Conservation (phyloP, 2,113 vertebrate genomes). For the Hydropotes inermis region DNA sequence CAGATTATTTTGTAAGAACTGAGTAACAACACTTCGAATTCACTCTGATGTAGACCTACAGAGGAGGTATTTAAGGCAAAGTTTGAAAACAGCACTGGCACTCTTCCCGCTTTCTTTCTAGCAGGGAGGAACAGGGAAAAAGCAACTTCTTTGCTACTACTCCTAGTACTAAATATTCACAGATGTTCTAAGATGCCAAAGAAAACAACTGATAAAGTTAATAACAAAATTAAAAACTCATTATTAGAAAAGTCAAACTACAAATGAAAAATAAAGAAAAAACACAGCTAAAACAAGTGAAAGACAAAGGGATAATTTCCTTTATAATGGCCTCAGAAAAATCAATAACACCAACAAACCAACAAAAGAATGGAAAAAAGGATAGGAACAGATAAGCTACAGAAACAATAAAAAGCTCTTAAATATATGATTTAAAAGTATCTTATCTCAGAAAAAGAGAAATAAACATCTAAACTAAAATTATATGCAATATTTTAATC, state of each 20-base stretch:
- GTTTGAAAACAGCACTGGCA: not conserved
- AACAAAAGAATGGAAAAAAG: not conserved
- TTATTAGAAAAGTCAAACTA: not conserved
- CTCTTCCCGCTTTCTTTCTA: not conserved
- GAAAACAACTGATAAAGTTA: not conserved
- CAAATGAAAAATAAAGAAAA: not conserved
- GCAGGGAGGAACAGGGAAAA: not conserved
- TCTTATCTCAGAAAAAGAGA: not conserved
- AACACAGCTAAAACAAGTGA: not conserved
- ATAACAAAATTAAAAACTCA: not conserved
- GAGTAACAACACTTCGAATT: not conserved
- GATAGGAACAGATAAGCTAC: not conserved
- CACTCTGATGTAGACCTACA: not conserved
- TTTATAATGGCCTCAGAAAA: not conserved
- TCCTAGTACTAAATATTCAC: not conserved
- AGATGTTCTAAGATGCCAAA: not conserved
- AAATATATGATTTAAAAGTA: not conserved
- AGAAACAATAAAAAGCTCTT: not conserved
- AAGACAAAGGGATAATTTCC: not conserved
- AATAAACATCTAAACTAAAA: not conserved
- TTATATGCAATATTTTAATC: not conserved
- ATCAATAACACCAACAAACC: not conserved
- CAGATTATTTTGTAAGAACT: not conserved
- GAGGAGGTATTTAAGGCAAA: not conserved
- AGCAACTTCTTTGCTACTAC: not conserved